Conservation (phyloP, 2,797 vertebrate species). For the Acipenser ruthenus region DNA sequence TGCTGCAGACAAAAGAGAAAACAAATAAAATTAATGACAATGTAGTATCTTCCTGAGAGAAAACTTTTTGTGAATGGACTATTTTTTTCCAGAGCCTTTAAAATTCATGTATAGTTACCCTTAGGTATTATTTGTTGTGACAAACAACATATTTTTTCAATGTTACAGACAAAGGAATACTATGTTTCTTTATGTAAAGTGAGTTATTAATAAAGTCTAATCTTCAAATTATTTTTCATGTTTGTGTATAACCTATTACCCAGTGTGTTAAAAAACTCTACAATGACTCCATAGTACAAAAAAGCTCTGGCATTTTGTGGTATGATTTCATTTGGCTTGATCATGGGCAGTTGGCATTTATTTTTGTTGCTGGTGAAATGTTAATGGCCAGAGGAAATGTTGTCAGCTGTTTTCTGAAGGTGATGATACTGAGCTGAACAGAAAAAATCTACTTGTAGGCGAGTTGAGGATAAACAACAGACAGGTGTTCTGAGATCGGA, state of each 20-base stretch:
- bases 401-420: too few species aligned
- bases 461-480: too few species aligned
- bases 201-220: background rate
- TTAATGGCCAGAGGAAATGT: too few species aligned
- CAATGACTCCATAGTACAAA: too few species aligned
- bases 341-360: too few species aligned
- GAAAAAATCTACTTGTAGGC: too few species aligned
- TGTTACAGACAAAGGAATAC: background rate
- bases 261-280: too few species aligned
- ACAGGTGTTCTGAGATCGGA: too few species aligned
- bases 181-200: background rate
- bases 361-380: too few species aligned
- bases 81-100: background rate
- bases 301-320: too few species aligned
- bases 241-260: background rate
- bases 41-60: slow-evolving; percentile 1
- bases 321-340: too few species aligned
- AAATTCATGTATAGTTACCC: background rate
- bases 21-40: background rate
- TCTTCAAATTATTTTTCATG: background rate
- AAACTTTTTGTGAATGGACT: background rate
- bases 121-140: background rate
- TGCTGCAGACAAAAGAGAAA: slow-evolving; percentile 9
- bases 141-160: background rate
- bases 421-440: too few species aligned